phyloP scores from a whole-genome alignment of 2,797 vertebrate genomes.

The Galagoides demidoff region DNA sequence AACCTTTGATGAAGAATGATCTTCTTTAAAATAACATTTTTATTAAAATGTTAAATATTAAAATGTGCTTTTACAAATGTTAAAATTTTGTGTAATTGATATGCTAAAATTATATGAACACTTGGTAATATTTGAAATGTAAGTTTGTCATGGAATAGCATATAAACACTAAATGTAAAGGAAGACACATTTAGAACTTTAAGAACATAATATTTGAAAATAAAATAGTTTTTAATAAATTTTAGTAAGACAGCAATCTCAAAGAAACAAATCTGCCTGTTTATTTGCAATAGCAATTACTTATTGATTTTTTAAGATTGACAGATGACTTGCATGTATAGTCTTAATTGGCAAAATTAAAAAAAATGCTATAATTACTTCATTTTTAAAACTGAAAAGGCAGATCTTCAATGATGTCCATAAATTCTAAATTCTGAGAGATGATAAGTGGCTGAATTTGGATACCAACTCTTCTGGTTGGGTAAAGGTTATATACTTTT shows the following conservation, averaged over 20 bases:
- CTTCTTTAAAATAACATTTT: not conserved
- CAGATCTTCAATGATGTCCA: not conserved
- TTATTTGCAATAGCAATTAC: not conserved
- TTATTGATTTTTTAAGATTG: not conserved
- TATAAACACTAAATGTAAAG: not conserved
- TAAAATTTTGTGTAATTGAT: not conserved
- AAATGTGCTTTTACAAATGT: not conserved
- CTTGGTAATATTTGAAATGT: not conserved
- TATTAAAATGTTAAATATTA: constrained; percentile 7
- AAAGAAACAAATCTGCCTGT: not conserved
- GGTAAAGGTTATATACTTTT: not conserved
- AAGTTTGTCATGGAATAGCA: not conserved
- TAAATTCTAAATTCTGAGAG: not conserved
- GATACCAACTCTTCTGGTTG: not conserved
- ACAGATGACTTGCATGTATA: not conserved
- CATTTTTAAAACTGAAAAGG: not conserved
- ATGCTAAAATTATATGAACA: not conserved
- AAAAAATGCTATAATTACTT: not conserved
- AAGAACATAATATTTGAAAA: not conserved
- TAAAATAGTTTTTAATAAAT: not conserved
- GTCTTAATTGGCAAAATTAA: not conserved
- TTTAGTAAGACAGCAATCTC: not conserved
- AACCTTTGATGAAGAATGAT: not conserved
- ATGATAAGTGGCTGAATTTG: not conserved
- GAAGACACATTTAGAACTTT: not conserved